Percentiles rank a stretch among this genome's conserved stretches.
These are phyloP conservation scores for Anseranas semipalmata DNA, from an alignment of 2,113 vertebrate species.

Conservation along the genomic window DNA sequence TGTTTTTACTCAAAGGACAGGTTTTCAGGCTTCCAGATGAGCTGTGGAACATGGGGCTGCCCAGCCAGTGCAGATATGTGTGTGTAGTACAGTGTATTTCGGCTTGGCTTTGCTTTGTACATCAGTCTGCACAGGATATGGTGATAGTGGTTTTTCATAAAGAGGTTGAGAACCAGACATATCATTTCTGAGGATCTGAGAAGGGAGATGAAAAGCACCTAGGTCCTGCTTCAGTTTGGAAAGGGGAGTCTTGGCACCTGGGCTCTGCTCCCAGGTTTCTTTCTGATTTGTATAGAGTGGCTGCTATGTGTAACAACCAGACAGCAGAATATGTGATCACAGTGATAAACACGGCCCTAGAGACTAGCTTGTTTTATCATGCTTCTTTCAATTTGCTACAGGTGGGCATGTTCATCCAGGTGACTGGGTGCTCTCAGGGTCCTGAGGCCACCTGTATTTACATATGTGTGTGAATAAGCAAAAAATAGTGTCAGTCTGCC, in stretches of 20 bases:
- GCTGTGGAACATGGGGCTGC: neutral
- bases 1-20: neutral
- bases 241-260: neutral
- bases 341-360: neutral
- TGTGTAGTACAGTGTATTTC: neutral
- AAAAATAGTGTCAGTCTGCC: neutral
- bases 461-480: accelerated
- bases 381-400: neutral
- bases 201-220: neutral
- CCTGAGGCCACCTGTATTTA: neutral
- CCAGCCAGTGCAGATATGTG: neutral
- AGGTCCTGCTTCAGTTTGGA: neutral
- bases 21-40: neutral
- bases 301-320: neutral
- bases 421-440: neutral
- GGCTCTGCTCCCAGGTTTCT: neutral
- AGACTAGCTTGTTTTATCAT: neutral
- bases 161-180: neutral
- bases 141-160: neutral
- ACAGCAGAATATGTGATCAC: neutral
- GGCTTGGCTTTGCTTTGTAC: neutral
- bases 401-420: neutral
- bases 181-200: neutral
- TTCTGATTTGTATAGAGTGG: neutral
- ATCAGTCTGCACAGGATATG: neutral